Conservation (phyloP, 2,888 invertebrate genomes). For the Drosophila villosipedis region DNA sequence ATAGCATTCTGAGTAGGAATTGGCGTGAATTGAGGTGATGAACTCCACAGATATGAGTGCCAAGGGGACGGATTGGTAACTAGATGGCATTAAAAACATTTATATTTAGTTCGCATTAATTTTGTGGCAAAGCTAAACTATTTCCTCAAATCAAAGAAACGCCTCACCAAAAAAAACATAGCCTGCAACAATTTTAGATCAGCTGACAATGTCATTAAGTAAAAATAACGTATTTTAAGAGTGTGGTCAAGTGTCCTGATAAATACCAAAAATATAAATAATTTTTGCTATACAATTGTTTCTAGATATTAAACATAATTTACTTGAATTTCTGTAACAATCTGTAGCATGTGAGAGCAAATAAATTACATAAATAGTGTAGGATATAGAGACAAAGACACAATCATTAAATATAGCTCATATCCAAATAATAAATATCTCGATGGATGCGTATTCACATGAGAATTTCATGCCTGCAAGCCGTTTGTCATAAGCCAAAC, state of each 20-base stretch:
- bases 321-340: neutral
- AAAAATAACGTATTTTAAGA: neutral
- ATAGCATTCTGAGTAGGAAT: neutral
- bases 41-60: conserved; percentile 10
- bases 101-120: neutral
- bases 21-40: neutral
- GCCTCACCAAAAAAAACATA: neutral
- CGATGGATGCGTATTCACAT: neutral
- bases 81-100: neutral
- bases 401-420: neutral
- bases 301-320: neutral
- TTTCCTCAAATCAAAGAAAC: neutral
- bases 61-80: neutral
- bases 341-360: neutral
- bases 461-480: conserved; percentile 1
- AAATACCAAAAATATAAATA: neutral
- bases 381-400: neutral
- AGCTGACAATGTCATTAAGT: neutral
- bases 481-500: conserved; percentile 16
- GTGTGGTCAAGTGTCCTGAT: neutral
- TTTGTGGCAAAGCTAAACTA: neutral
- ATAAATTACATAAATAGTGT: neutral
- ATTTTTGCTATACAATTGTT: neutral
- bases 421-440: neutral
- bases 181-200: neutral